Base-by-base conservation (phyloP, 2,797 vertebrate genomes). In the Sebastes nivosus region DNA sequence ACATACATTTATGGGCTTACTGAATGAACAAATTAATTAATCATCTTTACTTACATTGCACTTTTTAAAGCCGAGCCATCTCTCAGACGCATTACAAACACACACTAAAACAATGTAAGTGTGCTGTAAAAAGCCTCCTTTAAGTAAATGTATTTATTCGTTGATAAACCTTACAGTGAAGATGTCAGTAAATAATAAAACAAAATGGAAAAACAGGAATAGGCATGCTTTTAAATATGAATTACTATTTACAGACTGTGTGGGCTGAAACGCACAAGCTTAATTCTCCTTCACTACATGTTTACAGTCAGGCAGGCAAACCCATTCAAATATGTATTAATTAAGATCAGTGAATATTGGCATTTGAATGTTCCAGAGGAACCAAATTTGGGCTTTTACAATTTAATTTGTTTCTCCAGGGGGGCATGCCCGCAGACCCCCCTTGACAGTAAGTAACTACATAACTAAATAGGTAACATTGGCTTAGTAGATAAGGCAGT, bases 361-460 rank as follows among this genome's bases (percentile, higher is more conserved):
- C 8, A 60, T 60, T 30, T 30, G 6, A 60, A 60, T 18, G 29
- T 20, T 5, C 27, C 27, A 32, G 16, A 10, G 5, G 9, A 16
- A 60, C 27, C 58, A 30, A 58, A 25, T 58, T 27, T 58, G 55
- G 55, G 24, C 55, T 58, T 55, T 25, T 58, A 58, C 55, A 59
- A 29, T 29, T 38, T 14, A 1, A 3, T 42, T 42, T 16, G 16
- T 42, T 46, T 46, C 38, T 42, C 38, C 0, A 42, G 38, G 38
- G 0, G 38, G 38, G 38, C 38, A 0, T 42, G 14, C 38, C 38
- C 38, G 0, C 14, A 24, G 6, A 2, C 24, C 13, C 29, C 27
- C 2, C 12, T 0, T 11, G 27, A 46, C 0, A 46, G 42, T 46
- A 46, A 18, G 14, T 46, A 3, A 46, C 42, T 42, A 0, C 0